Evolutionary conservation across 2,888 invertebrate genomes (phyloP), one percentile per base, ranked within the genome.

Genomic region (Spicauda simplicius): DNA sequence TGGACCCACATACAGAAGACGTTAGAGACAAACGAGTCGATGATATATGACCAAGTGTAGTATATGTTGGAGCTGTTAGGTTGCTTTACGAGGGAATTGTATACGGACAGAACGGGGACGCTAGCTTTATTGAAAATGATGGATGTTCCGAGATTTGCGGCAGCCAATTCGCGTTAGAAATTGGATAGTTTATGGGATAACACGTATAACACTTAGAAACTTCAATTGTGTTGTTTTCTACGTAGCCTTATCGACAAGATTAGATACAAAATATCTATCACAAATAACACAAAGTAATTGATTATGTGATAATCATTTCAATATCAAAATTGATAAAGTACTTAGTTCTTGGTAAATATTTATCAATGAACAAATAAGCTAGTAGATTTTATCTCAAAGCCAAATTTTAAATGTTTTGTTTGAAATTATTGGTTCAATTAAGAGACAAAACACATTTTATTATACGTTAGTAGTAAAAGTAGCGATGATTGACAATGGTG

Each of bases 1-100:
- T 70, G 79, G 87, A 79, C 88, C 83, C 84, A 91, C 90, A 87
- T 88, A 83, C 80, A 69, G 58, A 18, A 45, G 59, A 60, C 59
- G 65, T 64, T 54, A 59, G 74, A 83, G 83, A 86, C 87, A 87
- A 89, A 88, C 85, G 74, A 85, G 81, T 81, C 81, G 80, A 87
- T 87, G 87, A 89, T 86, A 78, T 84, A 89, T 86, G 81, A 75
- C 75, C 80, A 76, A 72, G 77, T 74, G 77, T 79, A 71, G 74
- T 76, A 74, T 71, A 72, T 67, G 72, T 71, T 69, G 70, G 71
- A 65, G 69, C 71, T 74, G 73, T 71, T 74, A 76, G 75, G 75
- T 75, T 62, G 76, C 76, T 81, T 76, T 76, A 77, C 68, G 74
- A 71, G 74, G 73, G 71, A 79, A 80, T 83, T 84, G 80, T 76